Base-by-base conservation (phyloP, 2,797 vertebrate species). In the Chelonia mydas region DNA sequence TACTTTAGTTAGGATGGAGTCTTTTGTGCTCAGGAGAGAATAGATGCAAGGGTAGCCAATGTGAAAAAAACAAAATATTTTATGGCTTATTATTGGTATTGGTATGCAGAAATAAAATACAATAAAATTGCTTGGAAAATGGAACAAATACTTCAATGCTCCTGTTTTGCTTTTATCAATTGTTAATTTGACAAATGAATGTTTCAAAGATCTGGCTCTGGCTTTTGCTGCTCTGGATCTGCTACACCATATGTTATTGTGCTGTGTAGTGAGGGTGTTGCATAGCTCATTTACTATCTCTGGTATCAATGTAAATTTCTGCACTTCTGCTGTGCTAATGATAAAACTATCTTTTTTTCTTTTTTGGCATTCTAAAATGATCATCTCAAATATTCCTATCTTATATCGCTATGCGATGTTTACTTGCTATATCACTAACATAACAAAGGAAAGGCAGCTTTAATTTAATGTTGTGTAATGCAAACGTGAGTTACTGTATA, bases 401-500 rank as follows among this genome's bases (percentile, higher is more conserved):
- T 94, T 95, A 81, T 72, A 59, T 79, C 96, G 50, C 85, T 96
- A 55, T 28, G 31, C 49, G 72, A 55, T 79, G 57, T 78, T 83
- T 92, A 76, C 89, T 90, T 92, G 81, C 80, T 94, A 72, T 86
- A 23, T 61, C 88, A 87, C 76, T 28, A 93, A n/a, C 88, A 90
- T 88, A 89, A 93, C 83, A 95, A 92, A 95, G 83, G 92, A 74
- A 84, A 94, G 72, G 28, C 86, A 96, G 94, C 86, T 96, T 95
- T 90, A 89, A 86, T 92, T 94, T 87, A 78, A 93, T 53, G 93
- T 95, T 88, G 91, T 96, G 90, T 81, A 96, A 97, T 92, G 95
- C 95, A 97, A 96, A 97, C 49, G 78, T 97, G 97, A 98, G 92
- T 94, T 94, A 95, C 95, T 96, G 95, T 98, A 87, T 91, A 92